These are phyloP conservation scores for Misgurnus mizolepis DNA, from an alignment of 2,113 vertebrate species.

Conservation along the genomic window DNA sequence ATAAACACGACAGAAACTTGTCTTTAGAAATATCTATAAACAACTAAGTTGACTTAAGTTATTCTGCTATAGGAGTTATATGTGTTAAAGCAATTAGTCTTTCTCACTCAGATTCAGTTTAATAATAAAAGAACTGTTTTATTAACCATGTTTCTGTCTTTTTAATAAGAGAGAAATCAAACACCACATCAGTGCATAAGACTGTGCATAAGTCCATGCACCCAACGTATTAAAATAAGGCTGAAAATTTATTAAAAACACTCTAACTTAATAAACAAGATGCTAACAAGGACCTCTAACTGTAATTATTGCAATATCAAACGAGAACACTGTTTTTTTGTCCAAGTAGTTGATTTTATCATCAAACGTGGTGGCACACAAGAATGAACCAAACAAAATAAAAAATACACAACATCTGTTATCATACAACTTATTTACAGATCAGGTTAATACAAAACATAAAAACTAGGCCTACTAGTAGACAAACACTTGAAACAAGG, in stretches of 20 bases:
- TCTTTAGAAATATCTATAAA: no score
- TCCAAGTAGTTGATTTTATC: conserved; percentile 7
- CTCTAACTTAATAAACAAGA: not conserved
- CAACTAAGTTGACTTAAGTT: no score
- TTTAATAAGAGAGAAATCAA: not conserved
- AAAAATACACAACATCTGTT: conserved; percentile 59
- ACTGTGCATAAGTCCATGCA: not conserved
- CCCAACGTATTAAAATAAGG: not conserved
- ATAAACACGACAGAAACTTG: no score
- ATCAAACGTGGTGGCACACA: conserved; percentile 14
- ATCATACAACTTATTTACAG: conserved; percentile 69
- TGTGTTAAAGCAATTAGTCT: not conserved
- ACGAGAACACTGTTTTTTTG: not conserved
- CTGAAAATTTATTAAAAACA: not conserved
- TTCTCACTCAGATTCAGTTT: not conserved
- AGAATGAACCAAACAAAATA: conserved; percentile 43
- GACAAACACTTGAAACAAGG: conserved; percentile 7
- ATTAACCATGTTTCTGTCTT: conserved; percentile 6
- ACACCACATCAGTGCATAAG: not conserved
- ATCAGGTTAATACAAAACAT: conserved; percentile 25
- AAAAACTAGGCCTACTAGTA: no score
- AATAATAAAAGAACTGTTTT: not conserved
- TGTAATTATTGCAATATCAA: not conserved
- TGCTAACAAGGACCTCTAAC: not conserved
- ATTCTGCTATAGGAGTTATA: not conserved